These are phyloP conservation scores for Maconellicoccus hirsutus DNA, from an alignment of 1,140 invertebrate species.

Conservation along the genomic window DNA sequence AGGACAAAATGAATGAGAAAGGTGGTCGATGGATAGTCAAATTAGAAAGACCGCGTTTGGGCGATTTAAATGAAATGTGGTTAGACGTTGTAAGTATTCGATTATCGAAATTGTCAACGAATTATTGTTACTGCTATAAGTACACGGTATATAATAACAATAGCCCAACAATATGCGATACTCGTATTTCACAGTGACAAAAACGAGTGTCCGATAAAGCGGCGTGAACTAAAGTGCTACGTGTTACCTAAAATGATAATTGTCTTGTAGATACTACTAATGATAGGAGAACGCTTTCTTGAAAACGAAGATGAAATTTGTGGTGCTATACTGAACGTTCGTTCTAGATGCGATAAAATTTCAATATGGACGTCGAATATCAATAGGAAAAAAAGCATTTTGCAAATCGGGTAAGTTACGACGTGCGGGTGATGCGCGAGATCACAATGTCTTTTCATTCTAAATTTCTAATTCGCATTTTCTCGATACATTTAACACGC, in stretches of 20 bases:
- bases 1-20: constrained; percentile 78
- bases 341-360: constrained; percentile 85
- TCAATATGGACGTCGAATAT: constrained; percentile 68
- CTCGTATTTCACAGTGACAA: too few species aligned
- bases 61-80: constrained; percentile 1
- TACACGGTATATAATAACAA: too few species aligned
- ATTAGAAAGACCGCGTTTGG: neutral
- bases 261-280: constrained; percentile 65
- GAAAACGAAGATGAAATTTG: constrained; percentile 84
- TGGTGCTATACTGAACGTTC: constrained; percentile 90
- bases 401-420: neutral
- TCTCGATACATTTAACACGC: neutral
- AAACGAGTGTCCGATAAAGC: too few species aligned
- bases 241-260: neutral
- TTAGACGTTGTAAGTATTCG: constrained; percentile 12
- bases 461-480: neutral
- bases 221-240: too few species aligned
- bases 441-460: neutral
- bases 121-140: too few species aligned
- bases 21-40: constrained; percentile 88
- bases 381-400: neutral
- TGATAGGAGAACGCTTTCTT: constrained; percentile 94
- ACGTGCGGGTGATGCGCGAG: neutral
- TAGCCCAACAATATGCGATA: too few species aligned
- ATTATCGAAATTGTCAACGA: too few species aligned